Evolutionary conservation across 1,140 invertebrate genomes (phyloP).

Genomic region (Anoplophora glabripennis): DNA sequence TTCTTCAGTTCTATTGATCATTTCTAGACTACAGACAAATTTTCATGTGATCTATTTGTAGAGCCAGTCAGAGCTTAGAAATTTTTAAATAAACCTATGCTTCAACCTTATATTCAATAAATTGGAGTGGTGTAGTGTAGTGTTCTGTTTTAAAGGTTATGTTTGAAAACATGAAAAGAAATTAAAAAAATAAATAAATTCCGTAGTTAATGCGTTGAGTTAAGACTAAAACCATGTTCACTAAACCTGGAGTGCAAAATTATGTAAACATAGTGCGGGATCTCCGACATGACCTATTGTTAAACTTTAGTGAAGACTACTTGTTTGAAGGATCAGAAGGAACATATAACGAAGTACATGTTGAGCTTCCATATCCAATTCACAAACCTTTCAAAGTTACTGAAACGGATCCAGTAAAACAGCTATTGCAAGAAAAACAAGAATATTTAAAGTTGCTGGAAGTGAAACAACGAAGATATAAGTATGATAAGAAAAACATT

Average conservation of each 20-base stretch:
- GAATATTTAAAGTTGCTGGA: neutral
- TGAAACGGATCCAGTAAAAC: neutral
- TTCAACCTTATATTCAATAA: too few relatives aligned
- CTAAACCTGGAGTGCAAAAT: neutral
- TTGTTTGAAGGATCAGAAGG: conserved; percentile 13
- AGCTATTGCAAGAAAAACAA: conserved; percentile 4
- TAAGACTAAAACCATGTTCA: too few relatives aligned
- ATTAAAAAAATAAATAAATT: too few relatives aligned
- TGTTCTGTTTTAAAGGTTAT: too few relatives aligned
- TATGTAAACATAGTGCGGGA: neutral
- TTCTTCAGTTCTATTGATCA: too few relatives aligned
- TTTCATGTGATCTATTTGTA: too few relatives aligned
- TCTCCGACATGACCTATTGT: neutral
- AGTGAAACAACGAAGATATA: neutral
- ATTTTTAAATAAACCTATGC: too few relatives aligned
- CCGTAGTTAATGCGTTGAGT: too few relatives aligned
- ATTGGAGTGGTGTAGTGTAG: too few relatives aligned
- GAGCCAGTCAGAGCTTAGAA: too few relatives aligned
- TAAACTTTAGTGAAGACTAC: conserved; percentile 5
- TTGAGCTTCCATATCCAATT: conserved; percentile 12
- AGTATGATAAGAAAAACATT: conserved; percentile 5
- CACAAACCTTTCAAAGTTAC: conserved; percentile 1
- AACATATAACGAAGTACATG: neutral
- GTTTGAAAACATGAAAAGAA: too few relatives aligned
- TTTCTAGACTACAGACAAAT: too few relatives aligned